phyloP scores from a whole-genome alignment of 2,113 vertebrate species.

The Dipodomys ordii region DNA sequence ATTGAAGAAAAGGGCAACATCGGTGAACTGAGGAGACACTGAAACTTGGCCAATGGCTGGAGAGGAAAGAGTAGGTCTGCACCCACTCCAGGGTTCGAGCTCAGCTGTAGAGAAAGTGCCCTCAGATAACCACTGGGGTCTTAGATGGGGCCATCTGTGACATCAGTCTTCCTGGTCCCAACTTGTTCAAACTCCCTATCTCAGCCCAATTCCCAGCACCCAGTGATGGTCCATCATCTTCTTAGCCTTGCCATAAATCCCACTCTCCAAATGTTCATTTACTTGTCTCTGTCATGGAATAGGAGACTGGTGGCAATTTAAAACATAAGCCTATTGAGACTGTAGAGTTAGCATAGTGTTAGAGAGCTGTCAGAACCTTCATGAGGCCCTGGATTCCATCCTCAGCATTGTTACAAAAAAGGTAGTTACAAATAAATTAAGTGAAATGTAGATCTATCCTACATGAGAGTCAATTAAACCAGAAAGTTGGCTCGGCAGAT shows the following conservation, averaged over 20 bases:
- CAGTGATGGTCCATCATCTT: neutral
- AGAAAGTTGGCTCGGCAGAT: neutral
- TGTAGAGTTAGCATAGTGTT: too few species aligned
- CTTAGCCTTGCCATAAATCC: neutral
- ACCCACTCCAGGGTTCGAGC: fast-evolving
- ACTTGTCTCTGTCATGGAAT: fast-evolving
- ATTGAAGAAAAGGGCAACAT: neutral
- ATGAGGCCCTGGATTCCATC: neutral
- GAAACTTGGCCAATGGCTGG: neutral
- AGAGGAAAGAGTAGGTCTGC: neutral
- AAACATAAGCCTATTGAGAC: neutral
- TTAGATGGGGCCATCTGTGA: fast-evolving
- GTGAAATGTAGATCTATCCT: neutral
- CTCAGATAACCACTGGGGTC: fast-evolving
- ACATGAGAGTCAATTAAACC: neutral
- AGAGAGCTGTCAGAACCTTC: neutral
- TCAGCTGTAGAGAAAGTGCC: neutral
- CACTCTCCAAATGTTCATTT: neutral
- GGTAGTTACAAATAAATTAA: neutral
- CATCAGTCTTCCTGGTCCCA: neutral
- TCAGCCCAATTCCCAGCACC: neutral
- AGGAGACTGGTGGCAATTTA: neutral
- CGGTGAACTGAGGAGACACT: neutral
- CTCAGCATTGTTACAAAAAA: neutral
- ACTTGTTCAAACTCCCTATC: neutral